Conservation (phyloP, 2,888 invertebrate species). For the Chorisops tibialis region DNA sequence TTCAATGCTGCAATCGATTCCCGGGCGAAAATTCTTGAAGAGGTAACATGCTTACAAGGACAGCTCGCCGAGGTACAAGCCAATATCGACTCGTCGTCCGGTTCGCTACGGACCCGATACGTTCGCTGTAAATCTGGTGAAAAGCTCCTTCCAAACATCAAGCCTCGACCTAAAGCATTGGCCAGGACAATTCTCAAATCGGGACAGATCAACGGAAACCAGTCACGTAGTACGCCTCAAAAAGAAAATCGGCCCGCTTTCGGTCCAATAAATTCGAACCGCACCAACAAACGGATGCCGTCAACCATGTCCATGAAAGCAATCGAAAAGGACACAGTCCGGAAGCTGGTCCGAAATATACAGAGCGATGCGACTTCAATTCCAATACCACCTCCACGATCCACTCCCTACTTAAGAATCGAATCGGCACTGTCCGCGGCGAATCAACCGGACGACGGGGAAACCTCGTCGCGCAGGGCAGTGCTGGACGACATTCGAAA, state of each 20-base stretch:
- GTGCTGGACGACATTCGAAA: background rate
- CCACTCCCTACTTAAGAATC: background rate
- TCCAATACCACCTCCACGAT: background rate
- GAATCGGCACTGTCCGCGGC: background rate
- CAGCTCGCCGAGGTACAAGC: background rate
- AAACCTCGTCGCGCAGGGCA: background rate
- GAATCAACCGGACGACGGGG: background rate
- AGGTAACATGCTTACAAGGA: background rate
- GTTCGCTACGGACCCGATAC: no score
- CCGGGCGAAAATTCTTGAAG: background rate
- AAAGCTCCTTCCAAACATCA: no score
- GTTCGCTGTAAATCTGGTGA: no score
- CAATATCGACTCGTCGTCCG: background rate
- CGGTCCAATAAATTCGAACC: no score
- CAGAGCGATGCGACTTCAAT: background rate
- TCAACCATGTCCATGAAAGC: background rate
- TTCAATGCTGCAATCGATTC: background rate
- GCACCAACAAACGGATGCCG: no score
- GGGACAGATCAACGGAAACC: no score
- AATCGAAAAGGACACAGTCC: background rate
- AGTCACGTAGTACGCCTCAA: no score
- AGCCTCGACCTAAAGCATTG: no score
- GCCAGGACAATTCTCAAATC: no score
- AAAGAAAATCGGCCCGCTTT: no score
- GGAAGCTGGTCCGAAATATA: slow-evolving; percentile 3